Conservation (phyloP, 2,888 invertebrate genomes). For the Dolomedes plantarius region DNA sequence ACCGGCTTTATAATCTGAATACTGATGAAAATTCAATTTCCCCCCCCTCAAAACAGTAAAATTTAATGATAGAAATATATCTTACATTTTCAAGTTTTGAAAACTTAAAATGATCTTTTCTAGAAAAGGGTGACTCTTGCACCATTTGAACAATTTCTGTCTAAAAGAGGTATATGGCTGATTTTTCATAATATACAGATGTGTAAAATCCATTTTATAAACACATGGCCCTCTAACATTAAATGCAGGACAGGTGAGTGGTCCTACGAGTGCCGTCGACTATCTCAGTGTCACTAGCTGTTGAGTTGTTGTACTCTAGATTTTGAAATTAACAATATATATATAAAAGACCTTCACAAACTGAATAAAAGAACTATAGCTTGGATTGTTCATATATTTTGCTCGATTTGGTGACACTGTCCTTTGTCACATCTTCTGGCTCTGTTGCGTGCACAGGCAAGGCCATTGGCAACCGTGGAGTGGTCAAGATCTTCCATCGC, state of each 20-base stretch:
- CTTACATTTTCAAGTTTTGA: no score
- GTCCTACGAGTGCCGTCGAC: constrained; percentile 45
- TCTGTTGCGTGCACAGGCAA: constrained; percentile 59
- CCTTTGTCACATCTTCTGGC: constrained; percentile 33
- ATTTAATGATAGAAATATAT: no score
- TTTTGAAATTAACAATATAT: neutral
- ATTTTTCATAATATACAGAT: constrained; percentile 2
- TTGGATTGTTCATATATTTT: constrained; percentile 40
- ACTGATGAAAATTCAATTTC: no score
- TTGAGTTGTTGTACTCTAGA: constrained; percentile 19
- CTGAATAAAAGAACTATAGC: constrained; percentile 34
- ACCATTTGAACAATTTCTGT: neutral
- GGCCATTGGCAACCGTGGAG: constrained; percentile 63
- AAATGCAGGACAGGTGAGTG: constrained; percentile 31
- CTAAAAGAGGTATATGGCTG: neutral
- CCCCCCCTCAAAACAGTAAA: no score
- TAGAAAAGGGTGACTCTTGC: neutral
- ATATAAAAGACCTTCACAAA: neutral
- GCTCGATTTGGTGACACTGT: constrained; percentile 5
- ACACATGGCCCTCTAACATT: neutral
- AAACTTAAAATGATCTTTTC: neutral
- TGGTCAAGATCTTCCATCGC: constrained; percentile 68
- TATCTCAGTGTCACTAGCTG: constrained; percentile 46
- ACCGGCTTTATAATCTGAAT: no score
- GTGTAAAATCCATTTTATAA: neutral